Conservation (phyloP, 1,140 invertebrate genomes). For the Odontomachus brunneus region DNA sequence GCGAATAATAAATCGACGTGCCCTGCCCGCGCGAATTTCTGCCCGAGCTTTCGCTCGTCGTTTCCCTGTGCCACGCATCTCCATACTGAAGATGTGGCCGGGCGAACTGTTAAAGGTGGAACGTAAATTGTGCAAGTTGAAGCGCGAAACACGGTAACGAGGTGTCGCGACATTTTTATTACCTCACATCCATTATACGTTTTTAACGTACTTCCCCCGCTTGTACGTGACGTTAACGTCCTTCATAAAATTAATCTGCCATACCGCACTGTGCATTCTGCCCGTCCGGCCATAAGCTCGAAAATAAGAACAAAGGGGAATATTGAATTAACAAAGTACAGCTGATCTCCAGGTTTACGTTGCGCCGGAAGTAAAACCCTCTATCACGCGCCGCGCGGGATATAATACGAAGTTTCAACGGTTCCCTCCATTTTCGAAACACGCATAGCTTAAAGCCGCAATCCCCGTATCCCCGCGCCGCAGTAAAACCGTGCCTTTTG, state of each 20-base stretch:
- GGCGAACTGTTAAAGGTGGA: slow-evolving; percentile 35
- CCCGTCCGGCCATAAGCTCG: slow-evolving; percentile 40
- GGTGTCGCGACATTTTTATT: slow-evolving; percentile 61
- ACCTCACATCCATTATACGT: slow-evolving; percentile 43
- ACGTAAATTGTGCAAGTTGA: slow-evolving; percentile 57
- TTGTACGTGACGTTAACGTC: slow-evolving; percentile 60
- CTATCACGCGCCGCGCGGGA: slow-evolving; percentile 32
- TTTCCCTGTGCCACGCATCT: background rate
- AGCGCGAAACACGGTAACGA: slow-evolving; percentile 54
- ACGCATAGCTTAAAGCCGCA: background rate
- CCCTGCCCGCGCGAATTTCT: too few relatives aligned
- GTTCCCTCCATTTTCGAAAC: slow-evolving; percentile 43
- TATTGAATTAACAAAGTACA: slow-evolving; percentile 60
- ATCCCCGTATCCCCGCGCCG: background rate
- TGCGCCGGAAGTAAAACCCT: slow-evolving; percentile 67
- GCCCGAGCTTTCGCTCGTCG: too few relatives aligned
- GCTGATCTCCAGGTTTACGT: slow-evolving; percentile 73
- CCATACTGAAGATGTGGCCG: slow-evolving; percentile 2
- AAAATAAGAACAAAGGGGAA: slow-evolving; percentile 55
- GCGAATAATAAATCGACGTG: too few relatives aligned
- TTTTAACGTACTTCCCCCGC: slow-evolving; percentile 49
- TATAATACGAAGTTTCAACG: slow-evolving; percentile 51
- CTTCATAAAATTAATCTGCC: slow-evolving; percentile 61
- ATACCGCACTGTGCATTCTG: slow-evolving; percentile 44
- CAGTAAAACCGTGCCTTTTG: slow-evolving; percentile 3